Evolutionary conservation across 64 coral and sea anemone species (phyloP).

Genomic region (Catalaphyllia jardinei): DNA sequence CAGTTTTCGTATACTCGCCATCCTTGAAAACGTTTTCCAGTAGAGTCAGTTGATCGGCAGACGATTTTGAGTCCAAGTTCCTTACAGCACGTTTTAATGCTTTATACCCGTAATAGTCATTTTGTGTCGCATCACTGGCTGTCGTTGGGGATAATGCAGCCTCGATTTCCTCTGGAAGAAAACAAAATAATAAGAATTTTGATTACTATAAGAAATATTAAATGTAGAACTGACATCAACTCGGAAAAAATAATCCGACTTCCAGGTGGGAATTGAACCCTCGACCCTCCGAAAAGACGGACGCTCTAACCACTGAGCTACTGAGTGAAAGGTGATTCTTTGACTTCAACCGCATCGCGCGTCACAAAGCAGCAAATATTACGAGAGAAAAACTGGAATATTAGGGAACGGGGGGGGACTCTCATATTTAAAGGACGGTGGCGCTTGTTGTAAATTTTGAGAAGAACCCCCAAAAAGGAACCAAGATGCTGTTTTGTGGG

Average conservation of each 20-base stretch:
- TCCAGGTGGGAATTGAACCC: no score
- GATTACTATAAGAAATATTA: neutral
- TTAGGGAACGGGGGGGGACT: neutral
- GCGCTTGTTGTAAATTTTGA: no score
- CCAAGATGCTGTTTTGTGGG: no score
- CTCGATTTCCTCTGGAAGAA: slow-evolving; percentile 22
- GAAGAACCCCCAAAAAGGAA: no score
- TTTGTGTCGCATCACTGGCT: neutral
- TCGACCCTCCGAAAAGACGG: no score
- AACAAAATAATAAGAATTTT: neutral
- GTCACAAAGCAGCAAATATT: neutral
- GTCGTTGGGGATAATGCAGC: neutral
- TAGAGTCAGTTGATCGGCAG: neutral
- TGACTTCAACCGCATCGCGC: no score
- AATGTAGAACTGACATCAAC: neutral
- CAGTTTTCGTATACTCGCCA: neutral
- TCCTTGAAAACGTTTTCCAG: neutral
- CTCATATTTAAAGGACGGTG: no score
- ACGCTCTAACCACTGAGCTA: no score
- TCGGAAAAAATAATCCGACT: no score
- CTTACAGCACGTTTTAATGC: neutral
- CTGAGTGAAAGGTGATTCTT: no score
- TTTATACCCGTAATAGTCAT: neutral
- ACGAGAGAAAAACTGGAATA: neutral
- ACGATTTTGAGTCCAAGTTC: neutral